These are phyloP conservation scores for Anniella stebbinsi DNA, from an alignment of 2,797 vertebrate species.

Conservation along the genomic window DNA sequence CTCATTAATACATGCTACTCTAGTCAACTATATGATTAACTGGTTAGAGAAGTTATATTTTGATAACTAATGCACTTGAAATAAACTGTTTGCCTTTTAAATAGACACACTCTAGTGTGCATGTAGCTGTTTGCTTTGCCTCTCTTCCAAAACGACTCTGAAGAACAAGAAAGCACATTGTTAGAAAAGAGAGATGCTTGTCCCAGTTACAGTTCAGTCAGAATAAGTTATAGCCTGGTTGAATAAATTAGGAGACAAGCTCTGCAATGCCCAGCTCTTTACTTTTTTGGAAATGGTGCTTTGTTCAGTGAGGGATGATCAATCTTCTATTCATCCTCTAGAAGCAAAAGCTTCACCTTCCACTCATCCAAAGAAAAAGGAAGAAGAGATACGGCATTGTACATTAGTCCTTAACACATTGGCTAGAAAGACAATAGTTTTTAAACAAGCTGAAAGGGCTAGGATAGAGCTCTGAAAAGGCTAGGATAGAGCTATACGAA, in stretches of 20 bases:
- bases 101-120: neutral
- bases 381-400: neutral
- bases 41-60: neutral
- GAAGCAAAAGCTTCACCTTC: conserved; percentile 5
- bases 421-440: neutral
- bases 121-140: neutral
- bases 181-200: conserved; percentile 24
- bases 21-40: neutral
- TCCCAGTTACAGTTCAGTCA: conserved; percentile 44
- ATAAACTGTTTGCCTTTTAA: neutral
- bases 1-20: neutral
- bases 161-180: conserved; percentile 11
- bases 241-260: conserved; percentile 57
- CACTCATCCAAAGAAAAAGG: conserved; percentile 4
- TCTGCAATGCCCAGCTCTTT: conserved; percentile 7
- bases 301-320: conserved; percentile 4
- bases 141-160: neutral
- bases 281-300: conserved; percentile 1
- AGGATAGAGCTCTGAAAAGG: neutral
- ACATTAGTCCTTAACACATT: neutral
- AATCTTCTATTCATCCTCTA: neutral
- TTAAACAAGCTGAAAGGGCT: neutral
- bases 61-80: neutral
- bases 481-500: neutral
- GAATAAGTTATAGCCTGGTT: conserved; percentile 53